Base-by-base conservation (phyloP, 2,888 invertebrate species). In the Cybosia mesomella region DNA sequence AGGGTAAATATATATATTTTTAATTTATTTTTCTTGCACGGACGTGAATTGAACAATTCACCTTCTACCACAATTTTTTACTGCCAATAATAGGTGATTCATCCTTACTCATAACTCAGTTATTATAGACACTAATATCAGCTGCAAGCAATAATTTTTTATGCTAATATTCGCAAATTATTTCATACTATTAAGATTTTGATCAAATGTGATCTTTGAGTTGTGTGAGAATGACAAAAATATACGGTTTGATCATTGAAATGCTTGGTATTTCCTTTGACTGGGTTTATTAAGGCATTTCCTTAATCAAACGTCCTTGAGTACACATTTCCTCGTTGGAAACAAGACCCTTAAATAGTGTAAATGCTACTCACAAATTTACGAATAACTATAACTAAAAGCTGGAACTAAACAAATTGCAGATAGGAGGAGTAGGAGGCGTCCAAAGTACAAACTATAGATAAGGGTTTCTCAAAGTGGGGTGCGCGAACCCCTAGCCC, bases 41-140 rank as follows among this genome's bases (percentile, higher is more conserved):
- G 60, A n/a, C 24, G 28, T 62, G 9, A 68, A 73, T 69, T 18
- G 61, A 32, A 13, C 3, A 57, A 7, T 32, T 32, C 9, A 68
- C 79, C 76, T 39, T 61, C 60, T 13, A 49, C 57, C 68, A 60
- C 49, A 49, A 57, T 72, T 80, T 79, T 80, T 80, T 81, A 71
- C 70, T 43, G 36, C 64, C 54, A 58, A 57, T 68, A 70, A n/a
- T 71, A 75, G 66, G 59, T 78, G 76, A 81, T 65, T 82, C 81
- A 76, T 67, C 59, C 49, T 72, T 65, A 82, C 58, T 82, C 80
- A 76, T 69, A 70, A 62, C 21, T 71, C 36, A 28, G 28, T 34
- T 67, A 64, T 49, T 73, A 78, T 68, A 70, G 70, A 77, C 70
- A 73, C 71, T 64, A 68, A 64, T 70, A 36, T n/a, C 7, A 63